These are phyloP conservation scores for Zosterops lateralis DNA, from an alignment of 2,113 vertebrate genomes.

Conservation along the genomic window DNA sequence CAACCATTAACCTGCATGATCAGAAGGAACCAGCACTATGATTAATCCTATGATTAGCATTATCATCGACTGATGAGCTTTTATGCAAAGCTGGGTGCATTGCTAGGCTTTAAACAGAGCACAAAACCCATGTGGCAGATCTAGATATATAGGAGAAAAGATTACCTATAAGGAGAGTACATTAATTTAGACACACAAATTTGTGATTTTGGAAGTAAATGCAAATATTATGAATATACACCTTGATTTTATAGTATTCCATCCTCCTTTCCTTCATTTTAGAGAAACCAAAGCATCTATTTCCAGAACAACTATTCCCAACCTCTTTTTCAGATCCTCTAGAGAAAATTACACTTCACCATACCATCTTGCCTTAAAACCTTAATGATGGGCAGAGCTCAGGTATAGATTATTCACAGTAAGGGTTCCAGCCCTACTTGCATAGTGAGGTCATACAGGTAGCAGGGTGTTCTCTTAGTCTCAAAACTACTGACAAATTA, in stretches of 20 bases:
- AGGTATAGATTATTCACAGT: not conserved
- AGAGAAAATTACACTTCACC: not conserved
- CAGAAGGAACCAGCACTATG: not conserved
- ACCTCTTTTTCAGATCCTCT: not conserved
- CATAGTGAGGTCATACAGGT: not conserved
- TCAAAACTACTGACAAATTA: not conserved
- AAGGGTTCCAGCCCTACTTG: not conserved
- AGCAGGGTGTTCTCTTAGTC: not conserved
- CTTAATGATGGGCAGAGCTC: not conserved
- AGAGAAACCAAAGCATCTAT: not conserved
- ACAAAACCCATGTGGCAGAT: accelerated
- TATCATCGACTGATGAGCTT: not conserved
- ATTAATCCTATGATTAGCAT: not conserved
- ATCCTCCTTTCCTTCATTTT: not conserved
- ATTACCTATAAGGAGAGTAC: not conserved
- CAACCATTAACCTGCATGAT: not conserved
- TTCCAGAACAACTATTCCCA: not conserved
- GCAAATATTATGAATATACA: not conserved
- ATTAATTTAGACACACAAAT: not conserved
- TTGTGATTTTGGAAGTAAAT: not conserved
- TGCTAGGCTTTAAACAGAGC: not conserved
- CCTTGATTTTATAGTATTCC: not conserved
- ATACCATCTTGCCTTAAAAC: not conserved
- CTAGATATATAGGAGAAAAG: not conserved
- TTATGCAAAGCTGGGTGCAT: not conserved